Conservation (phyloP, 2,113 vertebrate species). For the Chloropsis hardwickii region DNA sequence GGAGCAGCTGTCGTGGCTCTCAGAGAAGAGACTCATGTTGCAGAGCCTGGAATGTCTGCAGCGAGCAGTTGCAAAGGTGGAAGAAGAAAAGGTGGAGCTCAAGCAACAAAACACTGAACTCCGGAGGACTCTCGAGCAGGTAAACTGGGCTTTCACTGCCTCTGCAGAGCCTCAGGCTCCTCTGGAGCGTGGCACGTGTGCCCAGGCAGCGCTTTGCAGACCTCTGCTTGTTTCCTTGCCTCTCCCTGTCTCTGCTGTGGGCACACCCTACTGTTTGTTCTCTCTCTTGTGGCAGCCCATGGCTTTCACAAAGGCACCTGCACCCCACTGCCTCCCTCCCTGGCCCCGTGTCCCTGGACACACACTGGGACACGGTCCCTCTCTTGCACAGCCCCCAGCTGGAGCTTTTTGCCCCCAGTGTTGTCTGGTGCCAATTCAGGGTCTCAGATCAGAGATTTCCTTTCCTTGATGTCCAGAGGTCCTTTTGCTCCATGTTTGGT, state of each 20-base stretch:
- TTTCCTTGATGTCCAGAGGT: neutral
- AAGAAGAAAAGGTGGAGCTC: slow-evolving; percentile 64
- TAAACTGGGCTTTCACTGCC: neutral
- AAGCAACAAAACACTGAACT: slow-evolving; percentile 63
- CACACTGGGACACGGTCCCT: neutral
- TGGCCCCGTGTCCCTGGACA: neutral
- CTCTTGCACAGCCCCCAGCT: accelerated
- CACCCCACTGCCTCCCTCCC: neutral
- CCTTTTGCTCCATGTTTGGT: neutral
- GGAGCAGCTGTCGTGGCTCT: neutral
- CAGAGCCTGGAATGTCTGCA: slow-evolving; percentile 62
- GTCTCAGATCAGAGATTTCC: neutral
- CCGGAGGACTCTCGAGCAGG: slow-evolving; percentile 66
- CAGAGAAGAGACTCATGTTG: slow-evolving; percentile 27
- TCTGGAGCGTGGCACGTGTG: accelerated
- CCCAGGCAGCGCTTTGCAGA: neutral
- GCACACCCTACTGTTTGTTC: neutral
- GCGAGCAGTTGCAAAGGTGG: slow-evolving; percentile 50
- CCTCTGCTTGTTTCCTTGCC: neutral
- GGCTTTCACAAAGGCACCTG: neutral
- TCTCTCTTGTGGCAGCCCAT: neutral
- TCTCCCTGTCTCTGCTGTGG: neutral
- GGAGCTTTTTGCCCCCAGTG: neutral
- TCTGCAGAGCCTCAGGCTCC: neutral
- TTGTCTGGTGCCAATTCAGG: neutral